Percentiles rank a stretch among this genome's conserved stretches.
Conservation (phyloP, 2,888 invertebrate species). For the Chrysotoxum bicinctum region DNA sequence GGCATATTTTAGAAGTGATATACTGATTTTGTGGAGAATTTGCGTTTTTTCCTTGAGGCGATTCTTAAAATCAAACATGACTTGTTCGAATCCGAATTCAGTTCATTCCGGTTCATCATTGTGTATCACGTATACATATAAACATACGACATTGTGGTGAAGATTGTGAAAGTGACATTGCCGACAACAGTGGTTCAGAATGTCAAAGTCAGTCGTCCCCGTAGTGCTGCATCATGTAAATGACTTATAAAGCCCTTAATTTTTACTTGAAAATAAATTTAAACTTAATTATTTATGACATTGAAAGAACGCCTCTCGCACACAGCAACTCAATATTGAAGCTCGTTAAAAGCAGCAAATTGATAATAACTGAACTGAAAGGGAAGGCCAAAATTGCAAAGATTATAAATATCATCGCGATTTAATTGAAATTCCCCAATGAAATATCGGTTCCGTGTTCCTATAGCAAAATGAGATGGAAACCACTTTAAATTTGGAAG, state of each 20-base stretch:
- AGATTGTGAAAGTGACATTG: constrained; percentile 24
- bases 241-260: neutral
- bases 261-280: neutral
- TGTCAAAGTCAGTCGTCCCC: no score
- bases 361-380: neutral
- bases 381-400: constrained; percentile 7
- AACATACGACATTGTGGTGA: neutral
- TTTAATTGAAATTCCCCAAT: constrained; percentile 30
- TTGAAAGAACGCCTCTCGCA: neutral
- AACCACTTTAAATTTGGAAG: constrained; percentile 13
- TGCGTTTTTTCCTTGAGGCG: neutral
- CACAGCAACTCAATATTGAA: neutral
- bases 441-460: neutral
- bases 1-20: neutral
- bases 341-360: neutral
- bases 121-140: neutral
- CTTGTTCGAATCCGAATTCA: neutral
- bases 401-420: constrained; percentile 19
- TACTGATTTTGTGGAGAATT: neutral
- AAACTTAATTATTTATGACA: constrained; percentile 29
- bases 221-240: neutral
- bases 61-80: constrained; percentile 16
- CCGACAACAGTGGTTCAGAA: no score
- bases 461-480: neutral
- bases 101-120: neutral